phyloP scores from a whole-genome alignment of 2,888 invertebrate genomes.

The Drosophila peninsularis region DNA sequence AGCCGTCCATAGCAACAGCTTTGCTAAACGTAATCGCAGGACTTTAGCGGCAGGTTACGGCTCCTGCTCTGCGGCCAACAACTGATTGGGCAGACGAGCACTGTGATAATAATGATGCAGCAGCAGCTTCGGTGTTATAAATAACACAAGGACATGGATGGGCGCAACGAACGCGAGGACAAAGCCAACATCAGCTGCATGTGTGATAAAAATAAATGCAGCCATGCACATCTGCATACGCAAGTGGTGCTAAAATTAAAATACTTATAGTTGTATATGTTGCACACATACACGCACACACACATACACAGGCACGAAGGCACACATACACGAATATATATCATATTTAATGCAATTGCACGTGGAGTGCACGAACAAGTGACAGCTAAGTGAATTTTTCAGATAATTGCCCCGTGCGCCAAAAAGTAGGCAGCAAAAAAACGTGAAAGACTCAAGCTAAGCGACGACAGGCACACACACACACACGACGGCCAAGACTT shows the following conservation, averaged over 20 bases:
- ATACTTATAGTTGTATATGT: constrained; percentile 20
- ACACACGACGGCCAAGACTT: constrained; percentile 32
- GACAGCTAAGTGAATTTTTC: constrained; percentile 70
- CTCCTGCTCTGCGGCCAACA: constrained; percentile 4
- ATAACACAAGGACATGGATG: constrained; percentile 78
- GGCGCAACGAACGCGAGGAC: constrained; percentile 69
- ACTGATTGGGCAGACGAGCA: constrained; percentile 45
- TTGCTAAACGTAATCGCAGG: constrained; percentile 42
- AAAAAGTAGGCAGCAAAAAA: constrained; percentile 46
- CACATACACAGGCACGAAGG: not conserved
- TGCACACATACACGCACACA: not conserved
- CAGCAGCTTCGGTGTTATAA: constrained; percentile 65
- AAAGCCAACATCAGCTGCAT: constrained; percentile 29
- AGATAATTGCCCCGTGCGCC: constrained; percentile 54
- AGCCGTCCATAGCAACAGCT: constrained; percentile 36
- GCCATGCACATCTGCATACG: constrained; percentile 17
- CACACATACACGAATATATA: constrained; percentile 3
- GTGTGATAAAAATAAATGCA: constrained; percentile 55
- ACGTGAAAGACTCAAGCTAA: constrained; percentile 17
- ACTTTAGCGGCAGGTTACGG: constrained; percentile 27
- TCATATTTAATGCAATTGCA: constrained; percentile 72
- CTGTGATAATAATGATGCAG: constrained; percentile 48
- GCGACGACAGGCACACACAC: constrained; percentile 17
- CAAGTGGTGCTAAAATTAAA: constrained; percentile 59
- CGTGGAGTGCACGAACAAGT: constrained; percentile 46